Percentiles rank a stretch among this genome's conserved stretches.
phyloP scores from a whole-genome alignment of 2,113 vertebrate genomes.

The Anolis sagrei region DNA sequence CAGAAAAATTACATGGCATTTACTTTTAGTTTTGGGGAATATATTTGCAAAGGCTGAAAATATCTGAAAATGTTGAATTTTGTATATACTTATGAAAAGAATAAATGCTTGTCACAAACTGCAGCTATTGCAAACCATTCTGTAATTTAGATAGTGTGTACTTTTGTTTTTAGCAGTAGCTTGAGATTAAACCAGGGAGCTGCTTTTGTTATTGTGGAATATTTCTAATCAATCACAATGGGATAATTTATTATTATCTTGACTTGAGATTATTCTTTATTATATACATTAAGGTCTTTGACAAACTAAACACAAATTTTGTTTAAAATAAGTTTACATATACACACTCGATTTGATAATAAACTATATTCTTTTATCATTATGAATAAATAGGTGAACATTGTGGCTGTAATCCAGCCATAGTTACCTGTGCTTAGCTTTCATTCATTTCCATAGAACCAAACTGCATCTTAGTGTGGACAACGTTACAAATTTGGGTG shows the following conservation, averaged over 20 bases:
- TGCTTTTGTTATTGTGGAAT: constrained; percentile 65
- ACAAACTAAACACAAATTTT: constrained; percentile 77
- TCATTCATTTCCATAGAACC: background rate
- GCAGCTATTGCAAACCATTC: constrained; percentile 75
- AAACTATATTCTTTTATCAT: constrained; percentile 82
- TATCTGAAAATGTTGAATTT: constrained; percentile 66
- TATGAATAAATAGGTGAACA: constrained; percentile 89
- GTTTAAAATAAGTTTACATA: constrained; percentile 84
- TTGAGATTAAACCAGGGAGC: constrained; percentile 59
- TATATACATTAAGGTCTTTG: constrained; percentile 85
- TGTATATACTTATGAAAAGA: constrained; percentile 52
- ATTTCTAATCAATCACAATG: constrained; percentile 61
- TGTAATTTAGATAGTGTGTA: constrained; percentile 27
- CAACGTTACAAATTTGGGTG: constrained; percentile 50
- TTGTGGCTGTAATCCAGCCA: constrained; percentile 38
- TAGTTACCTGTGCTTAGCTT: constrained; percentile 9
- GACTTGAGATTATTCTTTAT: constrained; percentile 79
- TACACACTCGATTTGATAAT: constrained; percentile 84
- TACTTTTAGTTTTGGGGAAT: constrained; percentile 68
- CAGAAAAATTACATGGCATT: constrained; percentile 73
- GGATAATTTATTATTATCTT: constrained; percentile 76
- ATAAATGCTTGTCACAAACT: constrained; percentile 82
- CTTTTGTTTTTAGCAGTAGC: constrained; percentile 39
- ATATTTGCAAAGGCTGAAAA: constrained; percentile 69
- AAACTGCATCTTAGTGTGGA: constrained; percentile 4